Evolutionary conservation across 2,113 vertebrate species (phyloP).

Genomic region (Bombycilla garrulus): DNA sequence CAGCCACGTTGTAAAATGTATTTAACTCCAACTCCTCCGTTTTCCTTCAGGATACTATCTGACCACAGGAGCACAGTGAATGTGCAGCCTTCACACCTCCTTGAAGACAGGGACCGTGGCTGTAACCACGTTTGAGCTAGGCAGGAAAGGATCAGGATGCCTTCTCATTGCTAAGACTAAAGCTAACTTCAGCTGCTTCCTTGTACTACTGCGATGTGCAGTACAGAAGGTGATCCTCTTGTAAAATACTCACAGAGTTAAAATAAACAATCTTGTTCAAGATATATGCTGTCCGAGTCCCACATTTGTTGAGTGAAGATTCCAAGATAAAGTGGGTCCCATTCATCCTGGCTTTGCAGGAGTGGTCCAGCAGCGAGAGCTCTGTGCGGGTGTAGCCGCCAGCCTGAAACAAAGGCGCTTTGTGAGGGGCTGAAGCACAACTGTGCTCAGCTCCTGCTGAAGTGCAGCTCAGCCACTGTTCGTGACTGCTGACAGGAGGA

Average conservation of each 20-base stretch:
- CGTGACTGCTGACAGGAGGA: neutral
- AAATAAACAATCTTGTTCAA: constrained; percentile 77
- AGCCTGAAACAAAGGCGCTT: constrained; percentile 75
- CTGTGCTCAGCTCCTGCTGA: neutral
- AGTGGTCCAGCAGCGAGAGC: constrained; percentile 86
- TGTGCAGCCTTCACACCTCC: neutral
- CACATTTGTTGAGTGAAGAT: constrained; percentile 81
- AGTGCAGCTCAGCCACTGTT: neutral
- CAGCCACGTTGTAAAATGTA: neutral
- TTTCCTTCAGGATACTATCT: neutral
- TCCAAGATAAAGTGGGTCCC: constrained; percentile 92
- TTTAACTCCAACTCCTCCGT: neutral
- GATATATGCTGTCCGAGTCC: constrained; percentile 71
- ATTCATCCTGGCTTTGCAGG: constrained; percentile 88
- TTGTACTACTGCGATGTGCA: neutral
- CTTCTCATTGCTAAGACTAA: neutral
- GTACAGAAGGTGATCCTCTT: neutral
- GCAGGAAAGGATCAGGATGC: neutral
- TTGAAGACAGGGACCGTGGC: neutral
- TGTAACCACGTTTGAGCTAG: neutral
- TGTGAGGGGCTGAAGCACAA: constrained; percentile 1
- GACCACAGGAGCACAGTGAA: neutral
- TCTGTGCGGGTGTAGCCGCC: constrained; percentile 78
- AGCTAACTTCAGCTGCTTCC: neutral
- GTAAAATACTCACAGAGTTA: constrained; percentile 85